Base-by-base conservation (phyloP, 2,888 invertebrate genomes). In the Pristionchus exspectatus region DNA sequence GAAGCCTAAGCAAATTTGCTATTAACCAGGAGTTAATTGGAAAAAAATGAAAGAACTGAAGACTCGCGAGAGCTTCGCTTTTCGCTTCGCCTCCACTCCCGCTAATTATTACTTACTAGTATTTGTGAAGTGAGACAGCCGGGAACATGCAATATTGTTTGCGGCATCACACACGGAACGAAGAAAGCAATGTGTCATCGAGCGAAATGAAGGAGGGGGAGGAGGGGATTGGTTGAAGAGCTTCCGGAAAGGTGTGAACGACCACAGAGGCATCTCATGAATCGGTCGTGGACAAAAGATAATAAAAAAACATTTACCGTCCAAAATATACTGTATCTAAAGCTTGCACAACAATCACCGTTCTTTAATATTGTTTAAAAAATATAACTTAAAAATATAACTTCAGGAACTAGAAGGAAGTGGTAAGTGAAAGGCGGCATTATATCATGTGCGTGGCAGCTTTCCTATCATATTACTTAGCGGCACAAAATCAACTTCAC, bases 11-110 rank as follows among this genome's bases (percentile, higher is more conserved):
- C 77, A 77, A 44, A 77, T 44, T 74, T 50, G 77, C 77, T 44
- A 77, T 77, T 44, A 77, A 77, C 44, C 77, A 12, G 74, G 50
- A 81, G 81, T 81, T 81, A 81, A 50, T 81, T 81, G 81, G n/a
- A 81, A 81, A 81, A 81, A 54, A 72, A 72, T 14, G n/a, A 50
- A 44, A 33, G 50, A 50, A 50, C 27, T 81, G 27, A 27, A 81
- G 81, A 81, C 50, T 54, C 50, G 50, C 50, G 50, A 50, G 50
- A 81, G 77, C 77, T 72, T 72, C 72, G 44, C 24, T 50, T 50
- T 54, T 63, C 7, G 7, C n/a, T 63, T 63, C 63, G 4, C 38
- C 63, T 63, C 63, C 24, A 44, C 77, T 77, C 44, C 33, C 81
- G 2, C 81, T 81, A 81, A 81, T 81, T 81, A 81, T 81, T 81